Evolutionary conservation across 2,888 invertebrate genomes (phyloP), one percentile per base, ranked within the genome.

Genomic region (Mythimna impura): DNA sequence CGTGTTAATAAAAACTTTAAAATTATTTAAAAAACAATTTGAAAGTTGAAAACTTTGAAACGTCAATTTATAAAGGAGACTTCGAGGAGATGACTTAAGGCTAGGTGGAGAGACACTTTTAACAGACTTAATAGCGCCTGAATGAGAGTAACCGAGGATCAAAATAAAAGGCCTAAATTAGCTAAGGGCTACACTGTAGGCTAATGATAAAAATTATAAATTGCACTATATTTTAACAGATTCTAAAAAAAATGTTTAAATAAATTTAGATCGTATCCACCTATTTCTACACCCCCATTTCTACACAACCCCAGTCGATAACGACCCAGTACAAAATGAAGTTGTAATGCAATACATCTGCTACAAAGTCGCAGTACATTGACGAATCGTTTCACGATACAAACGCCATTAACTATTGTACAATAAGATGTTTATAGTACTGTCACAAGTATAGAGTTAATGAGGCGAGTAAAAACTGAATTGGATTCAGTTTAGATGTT

Each of bases 331-430:
- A 91, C 91, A 94, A 93, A 95, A 95, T 94, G 92, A 94, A 95
- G 91, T 93, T 91, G 94, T 95, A 95, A 95, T 93, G 91, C 91
- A 92, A 93, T 95, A 96, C 96, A 96, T 96, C 96, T 96, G 96
- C 91, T 93, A 91, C 92, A 91, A 90, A 89, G 90, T 90, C 76
- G 90, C 92, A 93, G 94, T 94, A 95, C 91, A 89, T 89, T 94
- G 94, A 94, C 94, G 90, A 92, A 95, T 95, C 91, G 92, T 92
- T 52, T 65, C 65, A 83, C 83, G 62, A 88, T 83, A 84, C 91
- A 89, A 92, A 90, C 86, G 90, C 91, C 88, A 92, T 93, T 92
- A 92, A 91, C 90, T 92, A 93, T 93, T 90, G 92, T 90, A 90
- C 88, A 91, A 91, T 91, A 88, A 89, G 86, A 89, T 84, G 91